phyloP scores from a whole-genome alignment of 2,888 invertebrate genomes.

The Drymonia ruficornis region DNA sequence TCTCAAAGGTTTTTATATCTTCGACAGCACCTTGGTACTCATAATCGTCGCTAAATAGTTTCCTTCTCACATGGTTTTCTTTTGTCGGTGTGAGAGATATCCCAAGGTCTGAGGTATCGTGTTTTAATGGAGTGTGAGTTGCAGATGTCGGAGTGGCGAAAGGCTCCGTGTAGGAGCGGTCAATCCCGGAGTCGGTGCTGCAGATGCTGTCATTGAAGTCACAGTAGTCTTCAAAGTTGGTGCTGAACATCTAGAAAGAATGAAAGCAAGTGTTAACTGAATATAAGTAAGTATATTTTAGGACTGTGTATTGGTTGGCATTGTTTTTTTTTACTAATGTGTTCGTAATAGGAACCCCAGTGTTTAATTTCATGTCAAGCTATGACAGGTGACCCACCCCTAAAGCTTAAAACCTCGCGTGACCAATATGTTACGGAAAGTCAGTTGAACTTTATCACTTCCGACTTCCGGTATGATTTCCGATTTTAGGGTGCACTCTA shows the following conservation, averaged over 20 bases:
- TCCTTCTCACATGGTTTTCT: constrained; percentile 67
- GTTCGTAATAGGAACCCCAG: too few relatives aligned
- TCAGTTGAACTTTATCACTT: constrained; percentile 83
- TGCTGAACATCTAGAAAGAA: constrained; percentile 67
- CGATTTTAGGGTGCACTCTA: constrained; percentile 42
- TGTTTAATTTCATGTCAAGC: constrained; percentile 50
- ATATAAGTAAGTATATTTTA: too few relatives aligned
- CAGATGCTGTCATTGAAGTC: constrained; percentile 81
- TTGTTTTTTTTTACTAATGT: background rate
- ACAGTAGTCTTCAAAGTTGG: constrained; percentile 74
- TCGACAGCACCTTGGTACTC: constrained; percentile 53
- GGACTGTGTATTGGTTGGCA: background rate
- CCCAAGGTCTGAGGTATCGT: constrained; percentile 60
- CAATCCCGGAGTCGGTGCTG: constrained; percentile 92
- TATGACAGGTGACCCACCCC: constrained; percentile 56
- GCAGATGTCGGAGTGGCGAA: constrained; percentile 50
- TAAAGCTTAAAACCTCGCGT: constrained; percentile 54
- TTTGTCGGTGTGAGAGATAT: constrained; percentile 67
- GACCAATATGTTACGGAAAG: constrained; percentile 66
- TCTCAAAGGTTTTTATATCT: constrained; percentile 59
- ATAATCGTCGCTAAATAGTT: constrained; percentile 72
- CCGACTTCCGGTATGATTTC: constrained; percentile 74
- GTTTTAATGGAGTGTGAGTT: constrained; percentile 64
- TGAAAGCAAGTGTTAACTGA: constrained; percentile 11
- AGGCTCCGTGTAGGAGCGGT: constrained; percentile 80